Evolutionary conservation across 2,113 vertebrate species (phyloP).

Genomic region (Collichthys lucidus): DNA sequence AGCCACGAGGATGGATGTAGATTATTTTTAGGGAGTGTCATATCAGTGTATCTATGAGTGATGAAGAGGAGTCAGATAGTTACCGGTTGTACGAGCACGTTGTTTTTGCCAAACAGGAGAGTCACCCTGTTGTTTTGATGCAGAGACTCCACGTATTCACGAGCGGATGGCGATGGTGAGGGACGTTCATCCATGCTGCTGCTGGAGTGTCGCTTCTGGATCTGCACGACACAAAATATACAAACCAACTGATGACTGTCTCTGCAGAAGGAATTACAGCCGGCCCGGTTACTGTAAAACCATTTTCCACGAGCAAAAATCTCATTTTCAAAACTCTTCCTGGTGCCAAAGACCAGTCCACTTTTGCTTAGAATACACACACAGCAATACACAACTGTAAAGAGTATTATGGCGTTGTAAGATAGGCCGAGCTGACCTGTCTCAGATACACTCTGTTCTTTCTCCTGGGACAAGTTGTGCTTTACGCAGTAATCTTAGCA

Average conservation of each 20-base stretch:
- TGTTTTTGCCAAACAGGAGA: slow-evolving; percentile 97
- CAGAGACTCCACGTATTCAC: slow-evolving; percentile 96
- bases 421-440: slow-evolving; percentile 22
- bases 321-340: background rate
- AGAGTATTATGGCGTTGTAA: background rate
- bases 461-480: slow-evolving; percentile 32
- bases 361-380: background rate
- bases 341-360: slow-evolving; percentile 11
- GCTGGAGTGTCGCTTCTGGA: slow-evolving; percentile 97
- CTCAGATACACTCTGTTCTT: slow-evolving; percentile 41
- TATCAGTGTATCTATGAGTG: background rate
- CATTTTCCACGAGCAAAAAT: background rate
- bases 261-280: slow-evolving; percentile 6
- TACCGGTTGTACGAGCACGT: slow-evolving; percentile 97
- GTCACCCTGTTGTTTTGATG: slow-evolving; percentile 97
- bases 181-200: slow-evolving; percentile 95
- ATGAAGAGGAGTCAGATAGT: slow-evolving; percentile 13
- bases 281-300: background rate
- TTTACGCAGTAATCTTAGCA: slow-evolving; percentile 15
- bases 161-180: slow-evolving; percentile 91
- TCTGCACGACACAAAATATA: slow-evolving; percentile 79
- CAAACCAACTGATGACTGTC: slow-evolving; percentile 2
- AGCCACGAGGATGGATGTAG: background rate
- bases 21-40: background rate
- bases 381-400: background rate